Evolutionary conservation across 30 jellyfish, hydroid and myxozoan species (phyloP), one percentile per base, ranked within the genome.

Genomic region (Haliclystus octoradiatus): DNA sequence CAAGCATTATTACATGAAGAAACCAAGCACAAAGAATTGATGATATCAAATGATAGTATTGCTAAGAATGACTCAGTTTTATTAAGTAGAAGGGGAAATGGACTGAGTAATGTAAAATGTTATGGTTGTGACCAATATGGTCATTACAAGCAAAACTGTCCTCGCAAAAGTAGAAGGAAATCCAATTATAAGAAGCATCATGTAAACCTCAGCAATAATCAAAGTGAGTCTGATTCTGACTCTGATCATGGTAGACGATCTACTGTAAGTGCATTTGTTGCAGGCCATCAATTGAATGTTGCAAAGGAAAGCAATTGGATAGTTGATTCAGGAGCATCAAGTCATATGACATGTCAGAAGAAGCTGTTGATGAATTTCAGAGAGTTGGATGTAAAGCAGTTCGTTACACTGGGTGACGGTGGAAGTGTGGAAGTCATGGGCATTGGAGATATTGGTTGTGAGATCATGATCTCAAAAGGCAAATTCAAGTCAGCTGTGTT

Each of bases 281-380:
- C n/a, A n/a, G n/a, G n/a, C n/a, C n/a, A n/a, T n/a, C n/a, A n/a
- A n/a, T n/a, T n/a, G n/a, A n/a, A n/a, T n/a, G n/a, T n/a, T n/a
- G n/a, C n/a, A n/a, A n/a, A n/a, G n/a, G n/a, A n/a, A 47, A n/a
- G n/a, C 13, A n/a, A 47, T 13, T 47, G 60, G n/a, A n/a, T 47
- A 9, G 60, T 47, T 47, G 13, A 47, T n/a, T 47, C 60, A 9
- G 60, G 60, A 47, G 60, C 60, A 47, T 47, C 60, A 47, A 47
- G 60, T 47, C 60, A 47, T 47, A 47, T 47, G 60, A 47, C 60
- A 9, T 47, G 60, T 13, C 60, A 47, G 60, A 47, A 47, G n/a
- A 47, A n/a, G 13, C n/a, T 13, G 60, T n/a, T 47, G n/a, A n/a
- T 9, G 13, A n/a, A 47, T 9, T 47, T 9, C n/a, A n/a, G n/a